Base-by-base conservation (phyloP, 2,888 invertebrate genomes). In the Xylocampa areola region DNA sequence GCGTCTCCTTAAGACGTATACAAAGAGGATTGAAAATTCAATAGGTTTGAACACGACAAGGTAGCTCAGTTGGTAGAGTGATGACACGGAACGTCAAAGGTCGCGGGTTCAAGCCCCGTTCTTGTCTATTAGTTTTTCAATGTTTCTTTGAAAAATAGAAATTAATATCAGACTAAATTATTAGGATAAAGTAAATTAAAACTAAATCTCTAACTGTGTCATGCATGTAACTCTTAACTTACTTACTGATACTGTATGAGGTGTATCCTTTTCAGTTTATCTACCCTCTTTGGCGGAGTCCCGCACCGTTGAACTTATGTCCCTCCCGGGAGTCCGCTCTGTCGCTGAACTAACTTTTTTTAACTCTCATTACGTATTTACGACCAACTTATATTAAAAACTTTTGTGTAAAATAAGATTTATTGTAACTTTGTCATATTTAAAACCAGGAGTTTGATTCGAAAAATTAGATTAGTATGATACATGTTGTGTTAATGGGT, bases 361-460 rank as follows among this genome's bases (percentile, higher is more conserved):
- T 76, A 75, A 77, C 80, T 77, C 78, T 80, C 81, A 80, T 84
- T 83, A 81, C 73, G 70, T 79, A 84, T 82, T 84, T 81, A 84
- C 75, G 68, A 76, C 65, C 72, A 45, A 57, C 63, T 70, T 64
- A 68, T 71, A 73, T 73, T 68, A 68, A 73, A 71, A 73, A 76
- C 67, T 68, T 68, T 66, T 57, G 14, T 54, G 49, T 60, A 65
- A 45, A 65, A 63, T 66, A 67, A 61, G 37, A 65, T 65, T 62
- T 65, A 62, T 62, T 57, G 37, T 32, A 58, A 64, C 35, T 57
- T 59, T 53, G 14, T 60, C 47, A 37, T 57, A 41, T 48, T 61
- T 44, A 25, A 10, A 45, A 36, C 44, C 47, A 7, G 4, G 41
- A 52, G 21, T 60, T 47, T 54, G 37, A 66, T 69, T 66, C 41